Percentiles rank a stretch among this genome's conserved stretches.
These are phyloP conservation scores for Clepsis dumicolana DNA, from an alignment of 2,888 invertebrate species.

Conservation along the genomic window DNA sequence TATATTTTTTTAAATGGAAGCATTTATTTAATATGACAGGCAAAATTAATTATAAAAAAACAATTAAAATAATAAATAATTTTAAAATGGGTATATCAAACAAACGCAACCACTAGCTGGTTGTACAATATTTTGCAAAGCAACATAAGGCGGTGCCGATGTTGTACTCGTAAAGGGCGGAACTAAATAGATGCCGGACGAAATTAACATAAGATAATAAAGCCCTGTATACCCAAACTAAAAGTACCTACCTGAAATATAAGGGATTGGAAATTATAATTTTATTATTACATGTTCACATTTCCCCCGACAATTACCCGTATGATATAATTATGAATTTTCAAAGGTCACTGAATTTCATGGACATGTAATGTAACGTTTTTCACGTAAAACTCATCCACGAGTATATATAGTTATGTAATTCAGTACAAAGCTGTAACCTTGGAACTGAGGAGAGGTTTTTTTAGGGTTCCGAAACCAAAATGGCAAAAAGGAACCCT, in stretches of 20 bases:
- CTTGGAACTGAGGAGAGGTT: no score
- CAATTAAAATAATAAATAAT: no score
- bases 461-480: no score
- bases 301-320: slow-evolving; percentile 19
- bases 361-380: neutral
- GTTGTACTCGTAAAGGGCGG: slow-evolving; percentile 24
- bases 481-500: no score
- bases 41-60: no score
- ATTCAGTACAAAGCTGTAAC: no score
- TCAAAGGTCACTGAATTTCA: slow-evolving; percentile 25
- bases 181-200: slow-evolving; percentile 32
- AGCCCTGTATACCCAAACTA: slow-evolving; percentile 31
- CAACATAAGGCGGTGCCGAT: slow-evolving; percentile 11
- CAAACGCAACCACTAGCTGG: neutral
- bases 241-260: slow-evolving; percentile 37
- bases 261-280: slow-evolving; percentile 34
- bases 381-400: neutral
- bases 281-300: slow-evolving; percentile 25
- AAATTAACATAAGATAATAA: slow-evolving; percentile 42
- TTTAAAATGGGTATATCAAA: neutral
- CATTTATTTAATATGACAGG: no score
- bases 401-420: no score
- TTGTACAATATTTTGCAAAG: slow-evolving; percentile 16
- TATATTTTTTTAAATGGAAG: no score
- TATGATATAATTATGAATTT: slow-evolving; percentile 12